Percentiles rank a stretch among this genome's conserved stretches.
These are phyloP conservation scores for Crypturellus undulatus DNA, from an alignment of 2,113 vertebrate genomes.

Conservation along the genomic window DNA sequence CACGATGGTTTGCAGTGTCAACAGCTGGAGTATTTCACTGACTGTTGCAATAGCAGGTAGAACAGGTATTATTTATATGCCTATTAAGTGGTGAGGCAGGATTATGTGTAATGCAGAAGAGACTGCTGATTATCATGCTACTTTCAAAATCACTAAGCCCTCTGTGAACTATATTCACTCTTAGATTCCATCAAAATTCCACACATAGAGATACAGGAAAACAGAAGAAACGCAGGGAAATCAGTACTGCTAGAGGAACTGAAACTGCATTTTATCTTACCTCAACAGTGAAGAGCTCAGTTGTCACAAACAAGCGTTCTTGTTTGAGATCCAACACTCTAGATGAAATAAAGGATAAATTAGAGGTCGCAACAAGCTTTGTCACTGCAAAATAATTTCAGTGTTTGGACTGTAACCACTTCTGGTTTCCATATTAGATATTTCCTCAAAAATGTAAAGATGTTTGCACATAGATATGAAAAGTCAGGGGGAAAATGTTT, in stretches of 20 bases:
- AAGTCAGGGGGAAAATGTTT: neutral
- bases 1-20: neutral
- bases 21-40: neutral
- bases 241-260: neutral
- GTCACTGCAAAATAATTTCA: neutral
- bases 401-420: neutral
- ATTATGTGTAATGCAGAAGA: neutral
- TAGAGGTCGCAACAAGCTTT: neutral
- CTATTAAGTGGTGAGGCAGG: neutral
- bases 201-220: neutral
- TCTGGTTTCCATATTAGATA: neutral
- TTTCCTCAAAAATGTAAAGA: neutral
- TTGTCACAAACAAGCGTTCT: constrained; percentile 79
- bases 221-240: neutral
- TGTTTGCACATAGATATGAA: neutral
- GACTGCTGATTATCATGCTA: neutral
- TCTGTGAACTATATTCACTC: neutral
- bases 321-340: constrained; percentile 89
- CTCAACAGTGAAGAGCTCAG: constrained; percentile 85
- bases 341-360: constrained; percentile 24
- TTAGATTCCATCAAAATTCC: neutral
- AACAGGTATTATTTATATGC: neutral
- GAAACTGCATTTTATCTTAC: constrained; percentile 69
- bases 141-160: neutral
- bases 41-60: neutral